Conservation (phyloP, 2,797 vertebrate species). For the Xiphophorus birchmanni region DNA sequence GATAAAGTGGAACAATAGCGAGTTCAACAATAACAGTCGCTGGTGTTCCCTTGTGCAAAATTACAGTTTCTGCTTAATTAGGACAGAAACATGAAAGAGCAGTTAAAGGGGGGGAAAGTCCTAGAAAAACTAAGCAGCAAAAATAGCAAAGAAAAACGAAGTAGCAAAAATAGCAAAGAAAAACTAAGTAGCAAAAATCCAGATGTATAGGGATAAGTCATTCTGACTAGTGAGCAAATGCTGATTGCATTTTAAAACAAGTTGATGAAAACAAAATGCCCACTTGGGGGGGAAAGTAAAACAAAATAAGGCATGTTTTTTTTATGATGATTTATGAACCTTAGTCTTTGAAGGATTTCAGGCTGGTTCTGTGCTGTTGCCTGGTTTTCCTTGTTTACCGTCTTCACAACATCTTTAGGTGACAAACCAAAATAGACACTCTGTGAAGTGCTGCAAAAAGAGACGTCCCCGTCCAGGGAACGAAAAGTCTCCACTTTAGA, state of each 20-base stretch:
- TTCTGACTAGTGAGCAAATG: neutral
- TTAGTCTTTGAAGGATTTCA: conserved; percentile 39
- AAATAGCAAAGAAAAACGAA: conserved; percentile 26
- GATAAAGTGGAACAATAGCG: conserved; percentile 71
- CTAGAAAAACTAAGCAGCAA: conserved; percentile 14
- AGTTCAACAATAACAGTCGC: conserved; percentile 57
- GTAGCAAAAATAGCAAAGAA: conserved; percentile 31
- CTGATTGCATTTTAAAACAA: neutral
- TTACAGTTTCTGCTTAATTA: conserved; percentile 44
- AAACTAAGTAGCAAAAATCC: conserved; percentile 35
- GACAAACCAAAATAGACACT: conserved; percentile 55
- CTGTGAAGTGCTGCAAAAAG: conserved; percentile 35
- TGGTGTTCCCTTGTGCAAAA: conserved; percentile 47
- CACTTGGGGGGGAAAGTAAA: neutral
- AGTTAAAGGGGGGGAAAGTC: neutral
- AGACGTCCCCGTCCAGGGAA: conserved; percentile 45
- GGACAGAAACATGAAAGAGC: conserved; percentile 9
- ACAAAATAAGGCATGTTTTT: neutral
- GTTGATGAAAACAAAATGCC: neutral
- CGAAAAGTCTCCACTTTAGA: conserved; percentile 39
- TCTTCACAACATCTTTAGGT: conserved; percentile 53
- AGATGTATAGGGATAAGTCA: conserved; percentile 6
- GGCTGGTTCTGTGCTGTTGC: conserved; percentile 23
- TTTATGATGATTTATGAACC: neutral
- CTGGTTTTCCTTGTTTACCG: conserved; percentile 53